These are phyloP conservation scores for Willisornis vidua DNA, from an alignment of 2,113 vertebrate genomes.

Conservation along the genomic window DNA sequence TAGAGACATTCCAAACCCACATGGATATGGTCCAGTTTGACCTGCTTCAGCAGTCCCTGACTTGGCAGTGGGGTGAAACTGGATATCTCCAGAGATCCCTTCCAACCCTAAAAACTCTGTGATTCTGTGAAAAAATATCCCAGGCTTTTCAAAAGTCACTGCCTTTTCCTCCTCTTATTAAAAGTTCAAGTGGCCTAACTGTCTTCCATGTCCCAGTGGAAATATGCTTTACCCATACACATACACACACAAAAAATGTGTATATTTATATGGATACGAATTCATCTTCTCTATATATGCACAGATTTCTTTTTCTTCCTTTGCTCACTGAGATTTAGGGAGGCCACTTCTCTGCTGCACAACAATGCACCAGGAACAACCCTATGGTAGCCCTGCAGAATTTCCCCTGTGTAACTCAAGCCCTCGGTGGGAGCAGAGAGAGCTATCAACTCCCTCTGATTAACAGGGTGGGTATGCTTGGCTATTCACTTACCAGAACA, in stretches of 20 bases:
- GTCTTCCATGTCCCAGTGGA: not conserved
- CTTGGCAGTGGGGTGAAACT: not conserved
- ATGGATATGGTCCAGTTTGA: not conserved
- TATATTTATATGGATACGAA: not conserved
- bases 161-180: not conserved
- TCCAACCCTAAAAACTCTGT: not conserved
- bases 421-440: not conserved
- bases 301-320: not conserved
- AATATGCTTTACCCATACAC: rapidly evolving
- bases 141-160: not conserved
- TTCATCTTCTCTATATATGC: rapidly evolving
- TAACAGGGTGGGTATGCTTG: slow-evolving; percentile 7
- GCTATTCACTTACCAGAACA: slow-evolving; percentile 68
- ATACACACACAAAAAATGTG: rapidly evolving
- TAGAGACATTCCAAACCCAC: not conserved
- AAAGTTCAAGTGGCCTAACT: not conserved
- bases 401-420: not conserved
- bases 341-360: not conserved
- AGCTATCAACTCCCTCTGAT: slow-evolving; percentile 38
- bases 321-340: not conserved
- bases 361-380: not conserved
- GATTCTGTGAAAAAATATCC: not conserved
- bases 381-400: not conserved
- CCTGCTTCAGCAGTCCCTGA: not conserved
- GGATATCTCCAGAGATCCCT: no score